Conservation (phyloP, 2,888 invertebrate genomes). For the Epistrophe eligans region DNA sequence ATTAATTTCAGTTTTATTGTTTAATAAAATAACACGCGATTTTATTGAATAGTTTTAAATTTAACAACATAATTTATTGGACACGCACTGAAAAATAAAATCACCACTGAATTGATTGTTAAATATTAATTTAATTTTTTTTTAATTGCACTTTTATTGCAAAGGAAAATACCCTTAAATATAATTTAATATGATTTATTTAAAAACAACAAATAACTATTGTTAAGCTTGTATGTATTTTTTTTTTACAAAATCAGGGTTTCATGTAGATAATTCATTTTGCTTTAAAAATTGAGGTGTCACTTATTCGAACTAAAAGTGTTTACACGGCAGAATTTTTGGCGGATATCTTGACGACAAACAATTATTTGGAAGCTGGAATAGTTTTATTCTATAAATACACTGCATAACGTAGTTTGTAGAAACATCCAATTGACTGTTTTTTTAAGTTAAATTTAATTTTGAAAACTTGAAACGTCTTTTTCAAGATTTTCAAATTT, state of each 20-base stretch:
- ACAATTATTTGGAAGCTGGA: too few species aligned
- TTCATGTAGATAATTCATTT: too few species aligned
- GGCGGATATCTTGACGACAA: too few species aligned
- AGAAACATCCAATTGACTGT: too few species aligned
- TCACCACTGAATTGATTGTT: conserved; percentile 2
- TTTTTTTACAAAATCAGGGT: neutral
- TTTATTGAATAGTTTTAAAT: conserved; percentile 17
- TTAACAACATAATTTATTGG: conserved; percentile 19
- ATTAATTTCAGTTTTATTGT: conserved; percentile 25
- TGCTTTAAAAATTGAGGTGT: too few species aligned
- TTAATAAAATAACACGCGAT: conserved; percentile 4
- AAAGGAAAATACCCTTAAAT: neutral
- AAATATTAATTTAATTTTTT: conserved; percentile 1
- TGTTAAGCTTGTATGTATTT: neutral
- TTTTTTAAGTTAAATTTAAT: too few species aligned
- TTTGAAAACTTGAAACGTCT: too few species aligned
- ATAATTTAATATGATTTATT: neutral
- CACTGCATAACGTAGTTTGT: too few species aligned
- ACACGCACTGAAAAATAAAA: neutral
- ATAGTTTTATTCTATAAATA: too few species aligned
- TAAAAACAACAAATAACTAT: neutral
- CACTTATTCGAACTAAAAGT: too few species aligned
- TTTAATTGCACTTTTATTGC: neutral
- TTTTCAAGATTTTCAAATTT: too few species aligned
- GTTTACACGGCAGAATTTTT: too few species aligned